Percentiles rank a stretch among this genome's conserved stretches.
Conservation (phyloP, 2,797 vertebrate genomes). For the Arremon aurantiirostris region DNA sequence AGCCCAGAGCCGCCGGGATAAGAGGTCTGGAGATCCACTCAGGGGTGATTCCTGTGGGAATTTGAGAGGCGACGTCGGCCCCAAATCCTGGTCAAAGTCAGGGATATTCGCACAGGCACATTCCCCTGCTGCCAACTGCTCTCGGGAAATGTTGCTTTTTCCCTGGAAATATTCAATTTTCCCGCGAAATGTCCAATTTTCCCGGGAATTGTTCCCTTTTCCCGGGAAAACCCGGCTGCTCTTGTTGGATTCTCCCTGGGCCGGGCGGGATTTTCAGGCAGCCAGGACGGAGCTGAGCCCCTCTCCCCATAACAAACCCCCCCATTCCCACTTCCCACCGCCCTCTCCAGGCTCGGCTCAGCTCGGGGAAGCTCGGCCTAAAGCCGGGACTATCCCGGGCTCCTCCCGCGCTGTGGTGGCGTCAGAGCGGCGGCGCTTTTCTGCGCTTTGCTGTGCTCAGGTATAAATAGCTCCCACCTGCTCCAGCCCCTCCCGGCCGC, state of each 20-base stretch:
- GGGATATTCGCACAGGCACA: fast-evolving
- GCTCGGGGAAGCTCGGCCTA: not conserved
- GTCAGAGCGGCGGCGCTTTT: not conserved
- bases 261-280: not conserved
- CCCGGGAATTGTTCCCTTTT: not conserved
- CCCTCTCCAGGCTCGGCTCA: not conserved
- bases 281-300: not conserved
- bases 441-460: not conserved
- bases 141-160: not conserved
- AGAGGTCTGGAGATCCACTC: not conserved
- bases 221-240: not conserved
- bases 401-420: not conserved
- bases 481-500: not conserved
- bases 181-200: not conserved
- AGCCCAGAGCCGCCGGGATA: not conserved
- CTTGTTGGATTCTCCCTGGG: not conserved
- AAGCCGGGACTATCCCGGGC: not conserved
- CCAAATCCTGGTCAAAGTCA: not conserved
- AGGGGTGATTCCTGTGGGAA: not conserved
- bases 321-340: not conserved
- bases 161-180: not conserved
- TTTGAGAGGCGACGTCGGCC: fast-evolving
- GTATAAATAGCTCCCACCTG: not conserved
- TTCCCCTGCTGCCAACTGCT: not conserved
- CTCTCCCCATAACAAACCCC: not conserved